Evolutionary conservation across 2,113 vertebrate species (phyloP).

Genomic region (Lota lota): DNA sequence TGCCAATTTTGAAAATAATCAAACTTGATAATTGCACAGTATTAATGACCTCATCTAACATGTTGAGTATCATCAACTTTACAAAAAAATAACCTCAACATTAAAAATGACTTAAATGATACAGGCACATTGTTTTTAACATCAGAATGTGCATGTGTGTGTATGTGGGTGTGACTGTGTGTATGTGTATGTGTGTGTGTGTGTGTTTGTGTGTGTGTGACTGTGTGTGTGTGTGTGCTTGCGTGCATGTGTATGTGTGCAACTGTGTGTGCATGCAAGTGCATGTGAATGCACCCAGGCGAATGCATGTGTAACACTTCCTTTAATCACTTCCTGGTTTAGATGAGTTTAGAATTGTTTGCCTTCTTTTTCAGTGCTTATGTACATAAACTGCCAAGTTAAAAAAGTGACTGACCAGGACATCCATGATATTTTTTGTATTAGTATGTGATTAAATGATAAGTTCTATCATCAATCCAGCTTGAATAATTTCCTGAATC

Average conservation of each 20-base stretch:
- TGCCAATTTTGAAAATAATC: slow-evolving; percentile 54
- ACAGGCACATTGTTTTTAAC: slow-evolving; percentile 34
- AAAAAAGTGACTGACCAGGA: slow-evolving; percentile 18
- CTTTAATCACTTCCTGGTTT: slow-evolving; percentile 2
- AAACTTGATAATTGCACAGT: slow-evolving; percentile 71
- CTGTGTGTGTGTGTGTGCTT: not conserved
- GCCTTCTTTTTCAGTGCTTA: not conserved
- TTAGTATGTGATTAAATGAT: not conserved
- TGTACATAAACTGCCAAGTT: not conserved
- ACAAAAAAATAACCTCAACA: slow-evolving; percentile 63
- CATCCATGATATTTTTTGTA: not conserved
- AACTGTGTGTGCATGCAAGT: too few species aligned
- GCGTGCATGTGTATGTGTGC: not conserved
- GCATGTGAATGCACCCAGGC: not conserved
- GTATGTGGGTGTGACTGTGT: not conserved
- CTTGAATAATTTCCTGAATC: not conserved
- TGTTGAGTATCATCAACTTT: slow-evolving; percentile 63
- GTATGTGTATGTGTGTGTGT: not conserved
- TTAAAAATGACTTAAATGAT: slow-evolving; percentile 57
- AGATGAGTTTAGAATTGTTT: not conserved
- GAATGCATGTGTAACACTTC: not conserved
- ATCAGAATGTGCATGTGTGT: slow-evolving; percentile 21
- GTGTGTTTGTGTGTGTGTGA: not conserved
- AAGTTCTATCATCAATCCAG: not conserved
- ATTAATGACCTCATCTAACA: slow-evolving; percentile 72